Evolutionary conservation across 2,888 invertebrate genomes (phyloP).

Genomic region (Zonitis immaculata): DNA sequence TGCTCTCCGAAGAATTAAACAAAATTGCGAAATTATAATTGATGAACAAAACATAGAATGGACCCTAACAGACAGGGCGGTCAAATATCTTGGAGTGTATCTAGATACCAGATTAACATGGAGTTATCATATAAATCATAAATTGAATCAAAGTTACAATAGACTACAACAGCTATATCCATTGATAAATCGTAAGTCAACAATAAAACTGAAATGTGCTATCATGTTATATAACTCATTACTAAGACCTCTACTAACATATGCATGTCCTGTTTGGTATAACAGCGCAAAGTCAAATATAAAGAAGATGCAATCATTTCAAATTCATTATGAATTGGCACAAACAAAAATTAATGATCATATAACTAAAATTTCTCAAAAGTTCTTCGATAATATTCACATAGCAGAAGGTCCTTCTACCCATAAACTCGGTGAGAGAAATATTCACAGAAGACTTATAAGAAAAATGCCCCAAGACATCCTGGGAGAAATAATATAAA

Average conservation of each 20-base stretch:
- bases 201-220: background rate
- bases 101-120: background rate
- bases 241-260: background rate
- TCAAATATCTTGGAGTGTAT: background rate
- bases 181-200: background rate
- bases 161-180: background rate
- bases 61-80: background rate
- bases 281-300: background rate
- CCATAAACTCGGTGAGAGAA: background rate
- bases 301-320: background rate
- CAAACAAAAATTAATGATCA: background rate
- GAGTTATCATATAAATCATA: background rate
- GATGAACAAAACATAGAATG: background rate
- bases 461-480: background rate
- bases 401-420: background rate
- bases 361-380: background rate
- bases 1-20: background rate
- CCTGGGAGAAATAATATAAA: no score
- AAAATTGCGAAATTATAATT: background rate
- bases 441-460: background rate
- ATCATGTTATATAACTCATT: background rate
- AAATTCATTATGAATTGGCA: background rate
- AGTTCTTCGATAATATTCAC: background rate
- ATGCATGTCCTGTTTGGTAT: background rate
- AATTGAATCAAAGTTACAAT: background rate